Base-by-base conservation (phyloP, 2,888 invertebrate species). In the Dascillus cervinus region DNA sequence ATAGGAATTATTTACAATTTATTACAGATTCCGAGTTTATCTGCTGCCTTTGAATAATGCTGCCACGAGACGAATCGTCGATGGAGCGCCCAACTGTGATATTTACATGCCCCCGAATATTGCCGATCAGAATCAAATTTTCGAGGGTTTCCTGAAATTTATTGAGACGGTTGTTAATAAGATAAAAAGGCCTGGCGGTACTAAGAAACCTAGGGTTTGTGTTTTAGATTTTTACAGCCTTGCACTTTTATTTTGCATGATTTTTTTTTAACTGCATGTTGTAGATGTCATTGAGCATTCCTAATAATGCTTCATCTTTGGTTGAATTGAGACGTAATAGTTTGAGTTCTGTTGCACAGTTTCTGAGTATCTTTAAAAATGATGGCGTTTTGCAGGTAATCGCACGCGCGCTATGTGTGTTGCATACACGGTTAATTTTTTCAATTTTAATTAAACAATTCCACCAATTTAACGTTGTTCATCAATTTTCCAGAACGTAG, bases 131-230 rank as follows among this genome's bases (percentile, higher is more conserved):
- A 70, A 81, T 39, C 82, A 78, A 36, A 69, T 79, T 52, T 72
- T 74, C 0, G 79, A 80, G 33, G 82, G 81, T 0, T 85, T 88
- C 61, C 67, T 89, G 21, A 80, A 83, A 44, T 90, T 84, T 62
- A 85, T 81, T 49, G 95, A 86, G 66, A 77, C 79, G 0, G 83
- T 83, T 60, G 76, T 94, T 42, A 95, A 95, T 67, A 89, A 90
- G 67, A 82, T 95, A 56, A 84, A 86, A 61, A 70, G 89, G 44
- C 78, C 82, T 3, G 70, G 69, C 45, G 72, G 74, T 11, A 53
- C 60, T 43, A 83, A 83, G 53, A 87, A 84, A 62, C 71, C 76
- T 22, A 73, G 84, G 79, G 87, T 88, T 77, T 75, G 77, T 70
- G 42, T 34, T 36, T 17, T 10, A 19, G 23, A 14, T 15, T 13